Conservation (phyloP, 2,888 invertebrate genomes). For the Osmoderma eremita region DNA sequence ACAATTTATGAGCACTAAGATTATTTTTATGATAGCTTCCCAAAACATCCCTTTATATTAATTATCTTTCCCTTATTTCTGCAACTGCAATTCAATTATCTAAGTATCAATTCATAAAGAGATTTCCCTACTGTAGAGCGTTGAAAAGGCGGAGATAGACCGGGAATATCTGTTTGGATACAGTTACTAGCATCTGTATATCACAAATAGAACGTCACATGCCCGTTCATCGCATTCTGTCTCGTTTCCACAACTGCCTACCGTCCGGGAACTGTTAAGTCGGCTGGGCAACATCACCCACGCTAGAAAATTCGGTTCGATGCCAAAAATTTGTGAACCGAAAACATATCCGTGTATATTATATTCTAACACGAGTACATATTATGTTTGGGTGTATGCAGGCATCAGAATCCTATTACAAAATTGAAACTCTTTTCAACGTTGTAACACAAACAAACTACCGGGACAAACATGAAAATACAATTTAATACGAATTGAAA, state of each 20-base stretch:
- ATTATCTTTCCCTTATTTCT: no score
- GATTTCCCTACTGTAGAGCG: no score
- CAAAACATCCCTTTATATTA: no score
- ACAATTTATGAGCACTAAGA: neutral
- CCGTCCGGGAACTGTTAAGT: constrained; percentile 23
- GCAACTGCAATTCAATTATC: no score
- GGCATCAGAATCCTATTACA: neutral
- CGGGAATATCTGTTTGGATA: no score
- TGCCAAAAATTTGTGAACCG: constrained; percentile 40
- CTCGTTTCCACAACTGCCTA: constrained; percentile 16
- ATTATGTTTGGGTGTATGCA: no score
- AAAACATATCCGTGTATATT: constrained; percentile 5
- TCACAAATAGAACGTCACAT: no score
- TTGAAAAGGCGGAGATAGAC: no score
- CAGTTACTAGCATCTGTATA: no score
- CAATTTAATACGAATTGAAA: no score
- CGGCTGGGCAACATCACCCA: constrained; percentile 38
- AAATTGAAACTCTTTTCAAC: neutral
- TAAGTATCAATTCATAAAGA: no score
- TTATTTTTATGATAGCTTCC: neutral
- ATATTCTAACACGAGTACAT: no score
- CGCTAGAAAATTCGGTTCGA: constrained; percentile 32
- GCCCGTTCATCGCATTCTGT: neutral
- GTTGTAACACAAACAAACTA: constrained; percentile 12
- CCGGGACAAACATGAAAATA: constrained; percentile 13